Conservation (phyloP, 2,888 invertebrate genomes). For the Xestia sexstrigata region DNA sequence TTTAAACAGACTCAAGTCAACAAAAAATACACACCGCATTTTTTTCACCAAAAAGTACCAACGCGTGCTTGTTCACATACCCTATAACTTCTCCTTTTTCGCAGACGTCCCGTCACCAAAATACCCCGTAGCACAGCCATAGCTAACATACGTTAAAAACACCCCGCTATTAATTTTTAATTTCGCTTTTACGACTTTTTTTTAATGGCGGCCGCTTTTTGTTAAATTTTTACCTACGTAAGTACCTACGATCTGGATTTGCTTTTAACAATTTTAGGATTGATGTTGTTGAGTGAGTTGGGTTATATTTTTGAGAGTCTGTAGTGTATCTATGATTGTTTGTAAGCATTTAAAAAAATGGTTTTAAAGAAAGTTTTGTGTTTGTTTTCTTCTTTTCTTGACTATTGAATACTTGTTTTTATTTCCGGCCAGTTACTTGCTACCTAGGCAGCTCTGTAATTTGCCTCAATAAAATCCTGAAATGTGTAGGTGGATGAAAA, state of each 20-base stretch:
- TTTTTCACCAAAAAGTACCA: background rate
- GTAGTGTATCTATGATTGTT: no score
- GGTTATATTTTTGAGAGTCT: background rate
- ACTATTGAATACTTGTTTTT: no score
- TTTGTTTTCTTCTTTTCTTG: background rate
- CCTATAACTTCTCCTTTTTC: background rate
- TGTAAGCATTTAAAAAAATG: fast-evolving
- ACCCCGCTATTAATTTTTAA: conserved; percentile 77
- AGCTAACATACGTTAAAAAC: conserved; percentile 69
- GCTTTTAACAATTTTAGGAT: conserved; percentile 52
- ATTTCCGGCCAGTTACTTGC: background rate
- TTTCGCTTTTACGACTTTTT: conserved; percentile 75
- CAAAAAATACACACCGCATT: background rate
- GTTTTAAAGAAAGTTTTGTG: background rate
- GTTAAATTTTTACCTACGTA: conserved; percentile 60
- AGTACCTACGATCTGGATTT: conserved; percentile 47
- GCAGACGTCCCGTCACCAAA: conserved; percentile 25
- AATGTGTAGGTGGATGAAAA: fast-evolving
- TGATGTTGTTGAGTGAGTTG: conserved; percentile 14
- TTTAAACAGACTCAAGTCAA: background rate
- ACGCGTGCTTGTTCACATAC: background rate
- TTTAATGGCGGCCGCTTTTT: conserved; percentile 68
- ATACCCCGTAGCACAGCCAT: conserved; percentile 30
- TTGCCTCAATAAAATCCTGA: background rate
- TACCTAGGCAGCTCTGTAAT: background rate